phyloP scores from a whole-genome alignment of 1,140 invertebrate species.

The Magallana gigas region DNA sequence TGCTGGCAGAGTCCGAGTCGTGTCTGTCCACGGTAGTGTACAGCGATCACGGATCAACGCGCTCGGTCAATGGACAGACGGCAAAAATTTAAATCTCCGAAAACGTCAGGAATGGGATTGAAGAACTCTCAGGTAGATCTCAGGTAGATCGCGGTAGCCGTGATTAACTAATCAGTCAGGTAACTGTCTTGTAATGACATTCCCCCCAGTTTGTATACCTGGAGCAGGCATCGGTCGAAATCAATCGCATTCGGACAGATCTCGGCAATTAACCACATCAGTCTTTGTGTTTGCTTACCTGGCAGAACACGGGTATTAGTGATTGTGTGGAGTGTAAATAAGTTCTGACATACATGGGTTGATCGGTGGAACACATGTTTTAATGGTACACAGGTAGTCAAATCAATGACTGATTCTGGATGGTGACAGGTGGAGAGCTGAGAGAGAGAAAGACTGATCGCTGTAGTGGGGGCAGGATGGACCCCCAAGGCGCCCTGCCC shows the following conservation, averaged over 20 bases:
- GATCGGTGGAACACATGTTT: conserved; percentile 3
- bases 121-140: background rate
- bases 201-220: background rate
- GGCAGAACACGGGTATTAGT: background rate
- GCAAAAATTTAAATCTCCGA: conserved; percentile 6
- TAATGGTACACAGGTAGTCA: background rate
- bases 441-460: background rate
- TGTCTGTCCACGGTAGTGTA: background rate
- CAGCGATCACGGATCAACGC: conserved; percentile 3
- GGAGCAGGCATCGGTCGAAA: conserved; percentile 4
- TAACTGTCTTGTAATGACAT: background rate
- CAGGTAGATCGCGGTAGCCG: conserved; percentile 21
- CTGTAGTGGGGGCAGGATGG: background rate
- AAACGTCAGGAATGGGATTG: background rate
- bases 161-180: conserved; percentile 28
- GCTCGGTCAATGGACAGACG: background rate
- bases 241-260: conserved; percentile 13
- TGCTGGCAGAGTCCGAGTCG: no score
- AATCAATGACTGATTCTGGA: background rate
- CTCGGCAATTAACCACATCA: background rate
- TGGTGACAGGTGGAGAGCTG: background rate
- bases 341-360: conserved; percentile 9
- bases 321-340: conserved; percentile 12
- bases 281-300: conserved; percentile 20
- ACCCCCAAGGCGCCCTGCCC: background rate